Percentiles rank a stretch among this genome's conserved stretches.
Evolutionary conservation across 2,113 vertebrate genomes (phyloP).

Genomic region (Myotis brandtii): DNA sequence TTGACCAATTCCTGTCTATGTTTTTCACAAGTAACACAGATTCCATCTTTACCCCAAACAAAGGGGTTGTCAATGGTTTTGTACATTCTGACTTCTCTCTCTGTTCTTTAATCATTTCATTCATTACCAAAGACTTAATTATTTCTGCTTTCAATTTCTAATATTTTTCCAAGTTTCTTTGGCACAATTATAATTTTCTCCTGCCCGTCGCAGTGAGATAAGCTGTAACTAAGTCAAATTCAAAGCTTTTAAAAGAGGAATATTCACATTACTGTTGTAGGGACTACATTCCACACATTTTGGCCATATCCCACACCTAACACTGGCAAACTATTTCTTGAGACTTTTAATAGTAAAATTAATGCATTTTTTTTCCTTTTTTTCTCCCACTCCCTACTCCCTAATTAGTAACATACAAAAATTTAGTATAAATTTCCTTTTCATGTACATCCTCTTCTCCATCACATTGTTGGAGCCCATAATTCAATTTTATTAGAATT

Average conservation of each 20-base stretch:
- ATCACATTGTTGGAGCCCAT: fast-evolving
- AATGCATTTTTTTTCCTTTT: background rate
- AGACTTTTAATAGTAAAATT: background rate
- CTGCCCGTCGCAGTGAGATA: background rate
- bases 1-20: background rate
- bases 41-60: background rate
- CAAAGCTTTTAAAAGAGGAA: background rate
- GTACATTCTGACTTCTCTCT: background rate
- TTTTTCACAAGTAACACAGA: background rate
- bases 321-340: background rate
- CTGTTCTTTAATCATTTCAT: background rate
- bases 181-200: background rate
- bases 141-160: background rate
- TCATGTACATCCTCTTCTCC: fast-evolving
- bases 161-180: background rate
- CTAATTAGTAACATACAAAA: background rate
- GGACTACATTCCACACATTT: background rate
- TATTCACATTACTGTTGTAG: background rate
- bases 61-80: fast-evolving
- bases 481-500: background rate
- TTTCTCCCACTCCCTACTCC: fast-evolving
- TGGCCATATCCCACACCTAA: background rate
- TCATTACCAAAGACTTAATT: background rate
- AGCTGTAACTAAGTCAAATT: background rate
- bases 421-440: background rate